These are phyloP conservation scores for Megastigmus dorsalis DNA, from an alignment of 2,888 invertebrate genomes.

Conservation along the genomic window DNA sequence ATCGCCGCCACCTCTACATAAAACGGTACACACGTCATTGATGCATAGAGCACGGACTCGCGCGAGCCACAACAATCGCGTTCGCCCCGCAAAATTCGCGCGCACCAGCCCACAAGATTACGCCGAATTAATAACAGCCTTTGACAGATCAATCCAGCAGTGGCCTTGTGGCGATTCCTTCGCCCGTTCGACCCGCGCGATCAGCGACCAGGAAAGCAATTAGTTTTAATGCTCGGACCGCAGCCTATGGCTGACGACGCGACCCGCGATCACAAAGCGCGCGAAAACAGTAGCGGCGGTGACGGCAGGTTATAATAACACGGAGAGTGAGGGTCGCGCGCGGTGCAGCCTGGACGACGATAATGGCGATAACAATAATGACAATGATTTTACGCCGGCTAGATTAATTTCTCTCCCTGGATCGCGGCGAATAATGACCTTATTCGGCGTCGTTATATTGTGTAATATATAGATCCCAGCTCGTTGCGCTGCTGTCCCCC, in stretches of 20 bases:
- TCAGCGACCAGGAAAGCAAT: conserved; percentile 6
- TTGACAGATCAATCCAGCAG: conserved; percentile 8
- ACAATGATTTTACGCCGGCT: conserved; percentile 39
- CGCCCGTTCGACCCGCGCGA: not conserved
- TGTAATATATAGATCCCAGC: conserved; percentile 26
- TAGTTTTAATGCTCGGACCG: conserved; percentile 36
- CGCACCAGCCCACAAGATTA: not conserved
- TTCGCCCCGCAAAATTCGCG: no score
- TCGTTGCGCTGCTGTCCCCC: no score
- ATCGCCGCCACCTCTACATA: not conserved
- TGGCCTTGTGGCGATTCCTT: not conserved
- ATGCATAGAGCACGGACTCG: no score
- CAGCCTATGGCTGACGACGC: no score
- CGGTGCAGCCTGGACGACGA: conserved; percentile 1
- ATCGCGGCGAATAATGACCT: conserved; percentile 29
- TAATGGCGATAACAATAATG: conserved; percentile 33
- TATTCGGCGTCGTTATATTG: conserved; percentile 35
- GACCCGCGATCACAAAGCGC: not conserved
- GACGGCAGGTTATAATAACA: conserved; percentile 13
- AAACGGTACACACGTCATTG: no score
- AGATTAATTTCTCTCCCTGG: conserved; percentile 44
- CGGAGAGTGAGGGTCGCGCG: not conserved
- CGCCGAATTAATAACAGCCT: conserved; percentile 1
- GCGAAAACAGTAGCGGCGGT: not conserved
- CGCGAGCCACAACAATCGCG: no score